These are phyloP conservation scores for Stomatorhinus walkeri DNA, from an alignment of 2,797 vertebrate species.

Conservation along the genomic window DNA sequence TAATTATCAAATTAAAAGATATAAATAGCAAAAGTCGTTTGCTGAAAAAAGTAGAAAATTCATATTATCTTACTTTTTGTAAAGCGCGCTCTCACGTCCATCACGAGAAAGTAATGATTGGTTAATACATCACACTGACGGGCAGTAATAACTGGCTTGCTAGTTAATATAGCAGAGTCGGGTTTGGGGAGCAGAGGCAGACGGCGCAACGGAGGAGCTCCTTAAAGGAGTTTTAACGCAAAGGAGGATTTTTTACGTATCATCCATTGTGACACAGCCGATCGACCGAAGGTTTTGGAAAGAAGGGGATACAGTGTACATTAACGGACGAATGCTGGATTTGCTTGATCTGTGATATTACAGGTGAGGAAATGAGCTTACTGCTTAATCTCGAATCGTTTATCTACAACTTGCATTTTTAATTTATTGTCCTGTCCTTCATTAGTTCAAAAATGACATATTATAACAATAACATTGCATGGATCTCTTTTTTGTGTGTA, in stretches of 20 bases:
- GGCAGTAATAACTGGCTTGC: constrained; percentile 2
- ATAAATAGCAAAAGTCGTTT: not conserved
- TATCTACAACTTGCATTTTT: not conserved
- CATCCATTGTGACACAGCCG: not conserved
- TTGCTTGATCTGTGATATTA: not conserved
- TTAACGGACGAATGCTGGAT: not conserved
- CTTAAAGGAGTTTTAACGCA: not conserved
- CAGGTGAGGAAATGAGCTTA: not conserved
- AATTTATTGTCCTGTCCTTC: not conserved
- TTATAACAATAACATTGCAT: not conserved
- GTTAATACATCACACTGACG: not conserved
- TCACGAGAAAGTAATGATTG: constrained; percentile 16
- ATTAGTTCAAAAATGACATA: not conserved
- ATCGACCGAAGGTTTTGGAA: not conserved
- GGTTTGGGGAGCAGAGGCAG: not conserved
- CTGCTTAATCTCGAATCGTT: not conserved
- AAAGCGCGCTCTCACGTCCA: not conserved
- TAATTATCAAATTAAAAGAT: not conserved
- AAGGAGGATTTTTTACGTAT: not conserved
- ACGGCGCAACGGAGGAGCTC: not conserved
- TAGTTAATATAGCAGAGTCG: not conserved
- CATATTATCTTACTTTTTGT: not conserved
- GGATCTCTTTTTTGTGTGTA: not conserved
- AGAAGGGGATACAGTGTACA: not conserved
- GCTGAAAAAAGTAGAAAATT: not conserved